Percentiles rank a stretch among this genome's conserved stretches.
These are phyloP conservation scores for Trachelipus rathkii DNA, from an alignment of 1,140 invertebrate genomes.

Conservation along the genomic window DNA sequence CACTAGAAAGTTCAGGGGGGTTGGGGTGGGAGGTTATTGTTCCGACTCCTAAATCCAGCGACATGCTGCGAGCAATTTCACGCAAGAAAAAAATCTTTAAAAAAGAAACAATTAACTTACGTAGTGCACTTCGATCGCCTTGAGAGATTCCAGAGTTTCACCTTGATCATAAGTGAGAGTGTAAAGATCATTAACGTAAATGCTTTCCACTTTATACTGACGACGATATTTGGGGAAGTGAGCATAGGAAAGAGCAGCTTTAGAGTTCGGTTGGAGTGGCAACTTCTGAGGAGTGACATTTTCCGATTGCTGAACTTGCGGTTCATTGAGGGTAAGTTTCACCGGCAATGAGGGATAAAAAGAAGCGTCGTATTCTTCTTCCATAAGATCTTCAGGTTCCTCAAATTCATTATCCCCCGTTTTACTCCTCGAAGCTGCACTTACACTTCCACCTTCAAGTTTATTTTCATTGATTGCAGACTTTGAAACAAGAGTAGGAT, in stretches of 20 bases:
- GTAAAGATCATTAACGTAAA: constrained; percentile 74
- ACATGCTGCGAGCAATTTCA: background rate
- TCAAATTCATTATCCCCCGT: background rate
- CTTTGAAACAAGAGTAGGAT: background rate
- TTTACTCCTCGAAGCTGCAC: too few relatives aligned
- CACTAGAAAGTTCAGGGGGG: too few relatives aligned
- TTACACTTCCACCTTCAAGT: too few relatives aligned
- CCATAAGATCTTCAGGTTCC: background rate
- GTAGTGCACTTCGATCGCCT: background rate
- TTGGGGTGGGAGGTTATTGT: too few relatives aligned
- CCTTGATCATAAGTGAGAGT: constrained; percentile 75
- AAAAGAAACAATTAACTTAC: background rate
- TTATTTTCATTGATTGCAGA: background rate
- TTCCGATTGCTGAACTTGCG: background rate
- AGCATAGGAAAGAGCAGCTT: background rate
- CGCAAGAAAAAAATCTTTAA: background rate
- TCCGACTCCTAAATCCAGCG: too few relatives aligned
- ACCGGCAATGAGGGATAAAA: background rate
- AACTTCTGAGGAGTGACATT: background rate
- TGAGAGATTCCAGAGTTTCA: constrained; percentile 59
- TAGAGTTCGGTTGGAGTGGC: background rate
- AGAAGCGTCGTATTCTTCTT: background rate
- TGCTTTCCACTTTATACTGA: constrained; percentile 79
- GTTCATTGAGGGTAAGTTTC: too few relatives aligned
- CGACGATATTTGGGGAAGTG: constrained; percentile 47